Evolutionary conservation across 2,797 vertebrate genomes (phyloP), one percentile per base, ranked within the genome.

Genomic region (Euphonia xanthogaster): DNA sequence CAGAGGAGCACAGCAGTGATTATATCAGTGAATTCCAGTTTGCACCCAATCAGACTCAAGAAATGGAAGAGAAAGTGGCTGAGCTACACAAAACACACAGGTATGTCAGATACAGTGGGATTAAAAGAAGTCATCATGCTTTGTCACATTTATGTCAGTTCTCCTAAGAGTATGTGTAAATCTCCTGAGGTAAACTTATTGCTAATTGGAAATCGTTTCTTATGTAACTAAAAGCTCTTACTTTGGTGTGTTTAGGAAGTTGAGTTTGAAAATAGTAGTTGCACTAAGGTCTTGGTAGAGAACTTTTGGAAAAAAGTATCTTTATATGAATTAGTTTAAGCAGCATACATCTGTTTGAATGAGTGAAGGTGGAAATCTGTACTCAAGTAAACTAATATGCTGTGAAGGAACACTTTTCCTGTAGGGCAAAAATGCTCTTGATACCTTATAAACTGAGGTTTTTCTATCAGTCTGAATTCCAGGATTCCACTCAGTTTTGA

Each of bases 11-110:
- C 54, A 97, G 96, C 15, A 93, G 97, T 48, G 98, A 98, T 94
- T 98, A 98, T 94, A 97, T 99, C 93, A 97, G 97, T 62, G 98
- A 99, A 96, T 98, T 99, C 96, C 98, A 98, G 17, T 99, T 99
- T 96, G 98, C 99, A 19, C 99, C 99, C 65, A 98, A 96, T 88
- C 99, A 99, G 95, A 99, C 98, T 80, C 99, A 98, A 97, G 99
- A 99, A 97, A 98, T 99, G 98, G 99, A 99, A 97, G 99, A 99
- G 92, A 99, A 99, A 93, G 98, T 99, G 95, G 97, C 98, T 67
- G 99, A 99, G 80, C 98, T 99, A 50, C 99, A 99, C 96, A 99
- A 99, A 98, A 98, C 98, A 60, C 99, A 99, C 98, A 99, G 99
- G 99, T 99, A 18, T 88, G 96, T 86, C 37, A 50, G 17, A 37